Base-by-base conservation (phyloP, 1,140 invertebrate species). In the Mycetomoellerius zeteki region DNA sequence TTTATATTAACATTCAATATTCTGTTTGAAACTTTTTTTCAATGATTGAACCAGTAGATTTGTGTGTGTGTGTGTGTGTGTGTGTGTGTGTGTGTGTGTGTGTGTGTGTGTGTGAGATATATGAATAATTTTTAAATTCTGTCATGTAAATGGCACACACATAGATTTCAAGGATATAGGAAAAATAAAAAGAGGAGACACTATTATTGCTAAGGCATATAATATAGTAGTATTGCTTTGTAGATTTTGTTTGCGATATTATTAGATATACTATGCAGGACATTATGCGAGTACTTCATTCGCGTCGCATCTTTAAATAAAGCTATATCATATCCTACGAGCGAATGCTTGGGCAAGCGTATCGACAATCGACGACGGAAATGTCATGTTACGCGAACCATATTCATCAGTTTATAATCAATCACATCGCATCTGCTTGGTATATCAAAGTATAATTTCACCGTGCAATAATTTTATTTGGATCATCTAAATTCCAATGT, bases 351-450 rank as follows among this genome's bases (percentile, higher is more conserved):
- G 67, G 10, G 50, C 67, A 50, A 54, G 62, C 16, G 5, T 43
- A 86, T 86, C 64, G 86, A 56, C 80, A 69, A 84, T 87, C n/a
- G 47, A 87, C 69, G 69, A 54, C 86, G 86, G 86, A 87, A 87
- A 87, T 30, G 86, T 87, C 86, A 81, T 43, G 50, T 87, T 73
- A 84, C 14, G 27, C 69, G 50, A 69, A 56, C 69, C 65, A 52
- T 86, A 50, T 37, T 24, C 50, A 84, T 75, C 67, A 73, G 54
- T 58, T 60, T 37, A 72, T 60, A 73, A 81, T 84, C 69, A 75
- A 52, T 84, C 69, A 73, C 37, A 58, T 73, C 24, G 24, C 24
- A 19, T 50, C 71, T 60, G 69, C 43, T 62, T 30, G 37, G 14
- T 24, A 19, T 62, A 75, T 73, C 80, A 82, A 82, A 73, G 19